Evolutionary conservation across 2,797 vertebrate species (phyloP), one percentile per base, ranked within the genome.

Genomic region (Schizopygopsis pylzovi): DNA sequence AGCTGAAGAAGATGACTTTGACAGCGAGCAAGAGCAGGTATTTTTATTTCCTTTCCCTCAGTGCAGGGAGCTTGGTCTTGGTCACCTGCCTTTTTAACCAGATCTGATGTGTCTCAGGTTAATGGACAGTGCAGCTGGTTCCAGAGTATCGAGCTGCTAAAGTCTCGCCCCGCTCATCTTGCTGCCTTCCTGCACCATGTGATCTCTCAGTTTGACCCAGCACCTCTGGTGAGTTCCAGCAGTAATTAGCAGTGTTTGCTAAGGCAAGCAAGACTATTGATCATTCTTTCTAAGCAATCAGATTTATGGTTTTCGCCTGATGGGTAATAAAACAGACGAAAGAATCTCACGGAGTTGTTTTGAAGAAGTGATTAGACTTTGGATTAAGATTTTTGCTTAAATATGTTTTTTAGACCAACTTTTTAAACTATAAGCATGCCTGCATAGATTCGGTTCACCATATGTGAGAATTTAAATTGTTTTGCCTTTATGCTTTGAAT

Each of bases 131-230:
- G 96, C 88, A 97, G 96, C 94, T 98, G 96, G 89, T 99, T 99
- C 92, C 97, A 98, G 93, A 97, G 94, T 83, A 93, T 99, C 2
- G 97, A 99, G 86, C 89, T 95, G 54, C 93, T 99, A 61, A 99
- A 98, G 90, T 93, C 93, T 67, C 96, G 97, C 8, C 98, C 98
- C 0, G 98, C 98, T 91, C 98, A 99, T 93, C 94, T 99, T 81
- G 97, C 97, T 1, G 97, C 95, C 54, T 98, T 99, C 84, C 93
- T 99, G 85, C 97, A 99, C 85, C 96, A 99, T 47, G 98, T 99
- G 3, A 96, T 99, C 83, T 99, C 98, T 2, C 98, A 99, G 93
- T 99, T 99, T 91, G 98, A 99, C 89, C 97, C 98, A 25, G 95
- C 97, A 16, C 95, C 97, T 1, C 90, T 99, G 97, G 98, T 99